A percentile compares a stretch with the other conserved stretches of the same genome.
These are phyloP conservation scores for Dolichomitus sp. DNA, from an alignment of 2,888 invertebrate genomes.

Conservation along the genomic window DNA sequence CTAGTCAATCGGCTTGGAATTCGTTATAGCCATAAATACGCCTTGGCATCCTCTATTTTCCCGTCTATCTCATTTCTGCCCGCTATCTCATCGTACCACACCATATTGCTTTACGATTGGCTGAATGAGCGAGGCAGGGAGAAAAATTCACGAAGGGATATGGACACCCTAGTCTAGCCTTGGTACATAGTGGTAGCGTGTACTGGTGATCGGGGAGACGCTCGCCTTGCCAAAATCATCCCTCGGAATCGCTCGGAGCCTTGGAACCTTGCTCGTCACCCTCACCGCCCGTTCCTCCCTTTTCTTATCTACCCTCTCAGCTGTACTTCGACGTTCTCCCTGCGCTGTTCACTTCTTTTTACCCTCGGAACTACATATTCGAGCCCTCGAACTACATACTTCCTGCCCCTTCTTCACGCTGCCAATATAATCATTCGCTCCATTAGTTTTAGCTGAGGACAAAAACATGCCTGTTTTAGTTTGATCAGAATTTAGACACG, in stretches of 20 bases:
- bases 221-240: conserved; percentile 34
- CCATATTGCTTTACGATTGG: conserved; percentile 69
- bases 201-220: conserved; percentile 31
- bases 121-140: conserved; percentile 41
- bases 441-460: conserved; percentile 62
- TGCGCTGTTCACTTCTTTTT: conserved; percentile 46
- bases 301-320: conserved; percentile 65
- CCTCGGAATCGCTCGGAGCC: conserved; percentile 37
- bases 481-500: conserved; percentile 46
- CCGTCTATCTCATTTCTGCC: conserved; percentile 21
- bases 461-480: conserved; percentile 56
- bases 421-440: conserved; percentile 68
- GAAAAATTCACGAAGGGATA: conserved; percentile 56
- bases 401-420: conserved; percentile 34
- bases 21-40: conserved; percentile 77
- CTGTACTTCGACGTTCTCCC: conserved; percentile 31
- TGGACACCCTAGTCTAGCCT: conserved; percentile 11
- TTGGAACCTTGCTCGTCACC: conserved; percentile 26
- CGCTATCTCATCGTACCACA: conserved; percentile 29
- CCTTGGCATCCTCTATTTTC: conserved; percentile 77
- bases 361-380: conserved; percentile 38
- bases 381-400: conserved; percentile 21
- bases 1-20: conserved; percentile 76
- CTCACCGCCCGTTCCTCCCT: conserved; percentile 39
- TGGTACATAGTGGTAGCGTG: neutral